Base-by-base conservation (phyloP, 2,888 invertebrate species). In the Lagria hirta region DNA sequence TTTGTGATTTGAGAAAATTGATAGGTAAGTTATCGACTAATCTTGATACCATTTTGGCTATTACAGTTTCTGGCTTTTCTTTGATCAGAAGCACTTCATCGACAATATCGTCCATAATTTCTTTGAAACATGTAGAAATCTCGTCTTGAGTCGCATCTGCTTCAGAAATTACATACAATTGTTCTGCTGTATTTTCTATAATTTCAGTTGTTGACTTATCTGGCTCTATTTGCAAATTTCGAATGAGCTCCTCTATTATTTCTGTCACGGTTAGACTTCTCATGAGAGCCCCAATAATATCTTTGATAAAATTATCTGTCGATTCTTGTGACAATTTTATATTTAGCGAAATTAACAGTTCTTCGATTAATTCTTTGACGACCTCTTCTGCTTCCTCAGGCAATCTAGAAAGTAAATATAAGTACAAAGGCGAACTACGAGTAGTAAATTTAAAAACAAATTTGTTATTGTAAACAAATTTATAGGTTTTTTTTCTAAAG, bases 101-200 rank as follows among this genome's bases (percentile, higher is more conserved):
- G 3, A 68, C 38, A 11, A 62, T 57, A 23, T 63, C 61, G 11
- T 62, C 55, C 6, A 68, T 36, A 8, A 63, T 51, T 30, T 62
- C 62, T 23, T n/a, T 34, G 7, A 12, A n/a, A 6, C 7, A 20
- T n/a, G 10, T 26, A 5, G 10, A 6, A 5, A 10, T 3, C 7
- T 30, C 16, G 8, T 30, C 32, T 32, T 36, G 30, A 10, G 16
- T 15, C 48, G 61, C 60, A 37, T 57, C 57, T 10, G 54, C 55
- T 43, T 65, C 63, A 32, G 62, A 57, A 13, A 69, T 32, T 12
- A 45, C 28, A 40, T 55, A 59, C 13, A 71, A 41, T 48, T 61
- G 59, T 40, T 68, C 66, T 1, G 69, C 67, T 8, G 60, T 53
- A 2, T 43, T 35, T 42, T 66, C 62, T 8, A 72, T 48, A 3